Evolutionary conservation across 2,888 invertebrate genomes (phyloP).

Genomic region (Coelinius sp.): DNA sequence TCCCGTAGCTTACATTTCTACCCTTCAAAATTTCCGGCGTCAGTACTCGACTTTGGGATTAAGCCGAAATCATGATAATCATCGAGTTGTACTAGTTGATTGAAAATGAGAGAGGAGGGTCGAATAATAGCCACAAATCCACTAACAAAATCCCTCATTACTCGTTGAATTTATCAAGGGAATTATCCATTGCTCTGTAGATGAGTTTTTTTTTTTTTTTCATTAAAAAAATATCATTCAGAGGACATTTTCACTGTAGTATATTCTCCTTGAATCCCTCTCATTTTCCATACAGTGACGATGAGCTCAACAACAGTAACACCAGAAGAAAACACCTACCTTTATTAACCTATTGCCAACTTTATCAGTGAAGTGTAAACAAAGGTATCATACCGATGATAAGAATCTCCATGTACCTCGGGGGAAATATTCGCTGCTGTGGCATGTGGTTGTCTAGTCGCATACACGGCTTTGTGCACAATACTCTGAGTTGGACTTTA

Average conservation of each 20-base stretch:
- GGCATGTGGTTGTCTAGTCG: slow-evolving; percentile 1
- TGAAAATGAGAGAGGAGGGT: slow-evolving; percentile 50
- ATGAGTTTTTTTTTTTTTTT: not conserved
- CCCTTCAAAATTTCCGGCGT: slow-evolving; percentile 48
- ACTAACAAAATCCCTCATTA: not conserved
- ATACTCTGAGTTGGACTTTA: not conserved
- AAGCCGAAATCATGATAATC: slow-evolving; percentile 46
- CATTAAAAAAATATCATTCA: not conserved
- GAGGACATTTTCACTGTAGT: not conserved
- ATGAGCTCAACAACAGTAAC: not conserved
- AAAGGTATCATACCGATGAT: slow-evolving; percentile 20
- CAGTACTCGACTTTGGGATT: slow-evolving; percentile 24
- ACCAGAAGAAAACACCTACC: slow-evolving; percentile 2
- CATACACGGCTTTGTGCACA: slow-evolving; percentile 18
- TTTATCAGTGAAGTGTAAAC: slow-evolving; percentile 15
- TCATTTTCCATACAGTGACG: too few relatives aligned
- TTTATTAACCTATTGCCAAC: slow-evolving; percentile 19
- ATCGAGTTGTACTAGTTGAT: slow-evolving; percentile 51
- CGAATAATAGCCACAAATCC: slow-evolving; percentile 31
- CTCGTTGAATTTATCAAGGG: not conserved
- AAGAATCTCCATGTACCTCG: slow-evolving; percentile 3
- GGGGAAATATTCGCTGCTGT: not conserved
- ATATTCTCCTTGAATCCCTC: not conserved
- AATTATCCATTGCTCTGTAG: not conserved
- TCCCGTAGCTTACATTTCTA: slow-evolving; percentile 54